Base-by-base conservation (phyloP, 1,140 invertebrate species). In the Potamilus streckersoni region DNA sequence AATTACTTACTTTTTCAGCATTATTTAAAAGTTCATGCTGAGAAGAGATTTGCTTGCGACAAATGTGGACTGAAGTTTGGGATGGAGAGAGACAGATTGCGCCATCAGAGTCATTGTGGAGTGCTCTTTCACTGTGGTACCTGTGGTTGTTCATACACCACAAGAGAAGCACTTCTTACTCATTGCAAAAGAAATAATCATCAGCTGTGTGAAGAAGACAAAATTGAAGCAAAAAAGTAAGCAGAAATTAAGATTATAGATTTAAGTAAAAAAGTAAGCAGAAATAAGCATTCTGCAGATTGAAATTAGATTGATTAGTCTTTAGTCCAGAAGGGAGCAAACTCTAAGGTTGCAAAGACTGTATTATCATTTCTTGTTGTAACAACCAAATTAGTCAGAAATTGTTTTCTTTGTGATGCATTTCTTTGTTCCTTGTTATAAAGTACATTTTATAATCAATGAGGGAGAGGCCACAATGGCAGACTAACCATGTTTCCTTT, bases 121-220 rank as follows among this genome's bases (percentile, higher is more conserved):
- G 64, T 79, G 6, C 23, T 72, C 8, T 81, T 77, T 59, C 12
- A 38, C 17, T 83, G 82, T 66, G 64, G 55, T 23, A 72, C 76
- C 17, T 83, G 82, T 70, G 63, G 63, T 0, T 79, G 79, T 23
- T 68, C 69, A 5, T 83, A 81, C 65, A 76, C 77, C 3, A 81
- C 76, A 1, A 77, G 62, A 59, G 78, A 81, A 61, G 78, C 80
- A 14, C 73, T 80, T 6, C 68, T 75, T 0, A 78, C 67, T 15
- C 82, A 83, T 70, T 83, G 82, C 74, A 76, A 78, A 60, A 58
- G 70, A 17, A 76, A 81, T 19, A 23, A 76, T n/a, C 82, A 83
- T 61, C 16, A 70, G 14, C 68, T 70, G 20, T 79, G 73, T n/a
- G 73, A 72, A 27, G 71, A 73, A 62, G 75, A 70, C 68, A 57